phyloP scores from a whole-genome alignment of 1,140 invertebrate genomes.

The Lasioglossum albipes region DNA sequence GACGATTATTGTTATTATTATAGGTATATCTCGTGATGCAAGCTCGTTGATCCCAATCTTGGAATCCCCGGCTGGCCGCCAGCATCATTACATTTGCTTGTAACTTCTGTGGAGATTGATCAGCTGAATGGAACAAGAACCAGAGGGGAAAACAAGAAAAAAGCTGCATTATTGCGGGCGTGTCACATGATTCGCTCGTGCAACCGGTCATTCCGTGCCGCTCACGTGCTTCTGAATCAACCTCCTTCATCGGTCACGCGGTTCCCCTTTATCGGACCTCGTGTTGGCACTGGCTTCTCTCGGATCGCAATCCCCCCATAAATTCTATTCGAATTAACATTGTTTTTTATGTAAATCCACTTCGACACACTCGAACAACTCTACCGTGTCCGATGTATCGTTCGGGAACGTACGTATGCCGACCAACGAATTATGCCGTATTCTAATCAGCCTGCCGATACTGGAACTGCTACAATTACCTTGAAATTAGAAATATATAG shows the following conservation, averaged over 20 bases:
- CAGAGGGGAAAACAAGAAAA: neutral
- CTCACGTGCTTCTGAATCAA: conserved; percentile 44
- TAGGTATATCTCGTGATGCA: too few relatives aligned
- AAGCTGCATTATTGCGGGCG: neutral
- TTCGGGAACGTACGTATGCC: too few relatives aligned
- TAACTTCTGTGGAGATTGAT: neutral
- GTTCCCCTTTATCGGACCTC: neutral
- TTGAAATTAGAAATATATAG: conserved; percentile 8
- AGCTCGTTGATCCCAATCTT: neutral
- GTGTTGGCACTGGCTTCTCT: neutral
- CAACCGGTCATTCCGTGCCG: conserved; percentile 26
- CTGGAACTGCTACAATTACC: neutral
- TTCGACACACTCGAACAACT: neutral
- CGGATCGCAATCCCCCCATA: neutral
- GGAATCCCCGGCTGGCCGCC: neutral
- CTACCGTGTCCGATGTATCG: too few relatives aligned
- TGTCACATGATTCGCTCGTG: conserved; percentile 35
- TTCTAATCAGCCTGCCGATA: neutral
- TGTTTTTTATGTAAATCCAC: conserved; percentile 33
- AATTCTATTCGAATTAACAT: conserved; percentile 31
- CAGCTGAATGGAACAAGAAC: neutral
- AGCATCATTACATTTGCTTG: neutral
- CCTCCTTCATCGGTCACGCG: conserved; percentile 14
- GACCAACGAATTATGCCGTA: conserved; percentile 16
- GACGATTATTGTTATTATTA: too few relatives aligned